Evolutionary conservation across 2,113 vertebrate genomes (phyloP).

Genomic region (Podarcis cretensis): DNA sequence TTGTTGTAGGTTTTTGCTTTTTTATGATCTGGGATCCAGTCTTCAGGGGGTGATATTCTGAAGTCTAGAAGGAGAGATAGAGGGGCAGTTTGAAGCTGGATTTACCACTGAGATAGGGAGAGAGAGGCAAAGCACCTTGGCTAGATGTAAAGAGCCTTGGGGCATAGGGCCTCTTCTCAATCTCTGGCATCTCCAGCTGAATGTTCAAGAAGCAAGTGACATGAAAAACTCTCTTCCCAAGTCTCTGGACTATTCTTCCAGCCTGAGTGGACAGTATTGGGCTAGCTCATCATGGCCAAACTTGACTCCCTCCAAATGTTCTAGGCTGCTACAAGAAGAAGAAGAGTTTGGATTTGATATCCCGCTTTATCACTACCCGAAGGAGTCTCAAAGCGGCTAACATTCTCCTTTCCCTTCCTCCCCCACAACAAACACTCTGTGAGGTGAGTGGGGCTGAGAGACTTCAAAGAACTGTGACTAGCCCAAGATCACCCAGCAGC

Average conservation of each 20-base stretch:
- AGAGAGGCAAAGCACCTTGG: not conserved
- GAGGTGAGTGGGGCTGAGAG: no score
- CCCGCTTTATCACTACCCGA: no score
- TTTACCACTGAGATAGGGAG: not conserved
- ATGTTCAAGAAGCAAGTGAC: not conserved
- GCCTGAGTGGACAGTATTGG: not conserved
- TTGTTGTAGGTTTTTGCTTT: no score
- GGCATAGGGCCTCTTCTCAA: not conserved
- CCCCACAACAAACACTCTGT: no score
- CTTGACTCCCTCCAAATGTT: no score
- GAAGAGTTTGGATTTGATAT: no score
- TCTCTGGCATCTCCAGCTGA: not conserved
- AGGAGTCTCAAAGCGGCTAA: no score
- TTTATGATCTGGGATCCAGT: not conserved
- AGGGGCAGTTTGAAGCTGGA: not conserved
- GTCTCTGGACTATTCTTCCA: not conserved
- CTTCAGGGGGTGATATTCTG: not conserved
- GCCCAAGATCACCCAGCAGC: no score
- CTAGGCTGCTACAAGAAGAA: no score
- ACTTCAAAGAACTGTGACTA: no score
- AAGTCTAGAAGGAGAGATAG: not conserved
- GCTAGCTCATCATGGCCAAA: no score
- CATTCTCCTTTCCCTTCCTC: no score
- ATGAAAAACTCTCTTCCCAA: not conserved
- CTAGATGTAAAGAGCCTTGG: not conserved